These are phyloP conservation scores for Cynopterus brachyotis DNA, from an alignment of 2,113 vertebrate species.

Conservation along the genomic window DNA sequence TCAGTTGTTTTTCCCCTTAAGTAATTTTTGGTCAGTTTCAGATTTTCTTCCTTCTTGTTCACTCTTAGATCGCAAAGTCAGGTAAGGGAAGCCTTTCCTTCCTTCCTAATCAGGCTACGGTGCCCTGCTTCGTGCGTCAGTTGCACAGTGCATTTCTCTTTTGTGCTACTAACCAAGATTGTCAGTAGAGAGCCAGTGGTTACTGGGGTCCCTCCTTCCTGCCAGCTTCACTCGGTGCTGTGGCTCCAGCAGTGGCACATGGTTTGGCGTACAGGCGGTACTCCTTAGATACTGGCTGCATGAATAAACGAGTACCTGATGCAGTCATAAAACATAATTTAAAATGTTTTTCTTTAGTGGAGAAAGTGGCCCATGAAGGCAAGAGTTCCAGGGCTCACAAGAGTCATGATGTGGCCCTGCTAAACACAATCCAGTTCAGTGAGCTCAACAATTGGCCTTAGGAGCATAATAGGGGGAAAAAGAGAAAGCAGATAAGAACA, in stretches of 20 bases:
- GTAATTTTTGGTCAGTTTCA: not conserved
- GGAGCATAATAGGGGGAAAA: not conserved
- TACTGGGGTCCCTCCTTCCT: not conserved
- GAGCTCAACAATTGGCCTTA: not conserved
- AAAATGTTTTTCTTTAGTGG: not conserved
- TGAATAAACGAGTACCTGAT: not conserved
- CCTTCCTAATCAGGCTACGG: not conserved
- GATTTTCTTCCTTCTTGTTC: not conserved
- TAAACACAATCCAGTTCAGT: no score
- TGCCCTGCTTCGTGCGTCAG: not conserved
- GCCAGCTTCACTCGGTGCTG: not conserved
- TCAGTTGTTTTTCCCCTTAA: not conserved
- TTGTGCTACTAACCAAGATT: rapidly evolving
- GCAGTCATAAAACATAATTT: not conserved
- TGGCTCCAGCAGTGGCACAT: not conserved
- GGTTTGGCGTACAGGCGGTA: not conserved
- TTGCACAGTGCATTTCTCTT: not conserved
- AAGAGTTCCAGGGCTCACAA: not conserved
- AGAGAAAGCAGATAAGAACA: not conserved
- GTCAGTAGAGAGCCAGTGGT: not conserved
- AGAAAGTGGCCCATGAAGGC: not conserved
- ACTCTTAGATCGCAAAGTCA: not conserved
- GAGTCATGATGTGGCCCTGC: no score
- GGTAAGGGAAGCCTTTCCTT: no score
- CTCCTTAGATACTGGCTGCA: not conserved